Evolutionary conservation across 2,113 vertebrate genomes (phyloP), one percentile per base, ranked within the genome.

Genomic region (Macaca nemestrina): DNA sequence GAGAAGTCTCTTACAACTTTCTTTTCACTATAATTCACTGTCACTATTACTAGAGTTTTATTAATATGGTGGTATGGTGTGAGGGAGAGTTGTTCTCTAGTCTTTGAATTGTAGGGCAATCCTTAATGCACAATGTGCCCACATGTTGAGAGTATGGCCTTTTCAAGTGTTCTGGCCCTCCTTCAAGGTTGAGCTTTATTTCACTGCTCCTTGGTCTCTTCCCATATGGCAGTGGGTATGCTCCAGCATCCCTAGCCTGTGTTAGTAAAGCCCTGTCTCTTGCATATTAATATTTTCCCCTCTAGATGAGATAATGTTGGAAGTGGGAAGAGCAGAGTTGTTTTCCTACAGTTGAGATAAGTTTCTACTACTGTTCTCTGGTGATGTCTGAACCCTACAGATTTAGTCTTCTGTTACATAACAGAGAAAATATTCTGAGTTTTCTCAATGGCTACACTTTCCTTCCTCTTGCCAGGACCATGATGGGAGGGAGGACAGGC

Each of bases 401-500:
- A 30, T 67, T 32, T 43, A 75, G 18, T n/a, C 1, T 64, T 52
- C 85, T 50, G 22, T n/a, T n/a, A 3, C 30, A 45, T 16, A 75
- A 88, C 2, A 23, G 0, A 50, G 12, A 67, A 13, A 86, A 78
- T 52, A 2, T 30, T 40, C 1, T 12, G 72, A 64, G 27, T 43
- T 68, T 76, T 86, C 27, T 32, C 70, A 43, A 8, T 40, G 57
- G 22, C 23, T 59, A 72, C 14, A n/a, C 22, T 48, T 73, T 3
- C 14, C 9, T 52, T 55, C 2, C 12, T 10, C 45, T 55, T 78
- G 32, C 27, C 43, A 12, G 35, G 3, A 8, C 8, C 25, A 16
- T 23, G 43, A 17, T 0, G 0, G 5, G 27, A 32, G 43, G 13
- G 5, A 50, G 3, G 27, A 14, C 9, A 32, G 14, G 10, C 14